These are phyloP conservation scores for Drosophila parabipectinata DNA, from an alignment of 1,140 invertebrate genomes.

Conservation along the genomic window DNA sequence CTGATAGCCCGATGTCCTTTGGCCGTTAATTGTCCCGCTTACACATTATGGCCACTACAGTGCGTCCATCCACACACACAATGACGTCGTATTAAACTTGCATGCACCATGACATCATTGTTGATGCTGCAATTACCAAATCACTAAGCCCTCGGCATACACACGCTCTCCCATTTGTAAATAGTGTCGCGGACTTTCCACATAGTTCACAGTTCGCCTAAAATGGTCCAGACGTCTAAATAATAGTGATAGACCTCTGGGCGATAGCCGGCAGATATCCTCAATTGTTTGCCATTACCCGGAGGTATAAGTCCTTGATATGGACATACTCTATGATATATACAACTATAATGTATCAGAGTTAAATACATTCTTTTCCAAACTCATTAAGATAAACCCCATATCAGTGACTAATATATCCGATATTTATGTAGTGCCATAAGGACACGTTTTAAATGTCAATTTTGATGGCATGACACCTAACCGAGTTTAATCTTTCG, in stretches of 20 bases:
- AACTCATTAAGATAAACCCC: neutral
- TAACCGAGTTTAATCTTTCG: neutral
- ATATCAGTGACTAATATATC: neutral
- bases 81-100: conserved; percentile 36
- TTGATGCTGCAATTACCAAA: conserved; percentile 80
- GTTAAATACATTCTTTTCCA: neutral
- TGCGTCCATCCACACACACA: conserved; percentile 24
- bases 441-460: neutral
- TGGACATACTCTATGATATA: neutral
- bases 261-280: conserved; percentile 24
- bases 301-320: neutral
- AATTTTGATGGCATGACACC: neutral
- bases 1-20: neutral
- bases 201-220: conserved; percentile 41
- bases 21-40: conserved; percentile 72
- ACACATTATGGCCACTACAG: conserved; percentile 65
- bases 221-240: conserved; percentile 79
- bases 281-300: conserved; percentile 41
- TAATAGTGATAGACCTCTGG: conserved; percentile 51
- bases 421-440: neutral
- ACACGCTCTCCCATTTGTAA: conserved; percentile 20
- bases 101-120: conserved; percentile 57
- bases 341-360: no score
- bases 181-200: conserved; percentile 52
- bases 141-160: conserved; percentile 22